These are phyloP conservation scores for Phenganax stokvisi DNA, from an alignment of 92 coral and sea anemone genomes.

Conservation along the genomic window DNA sequence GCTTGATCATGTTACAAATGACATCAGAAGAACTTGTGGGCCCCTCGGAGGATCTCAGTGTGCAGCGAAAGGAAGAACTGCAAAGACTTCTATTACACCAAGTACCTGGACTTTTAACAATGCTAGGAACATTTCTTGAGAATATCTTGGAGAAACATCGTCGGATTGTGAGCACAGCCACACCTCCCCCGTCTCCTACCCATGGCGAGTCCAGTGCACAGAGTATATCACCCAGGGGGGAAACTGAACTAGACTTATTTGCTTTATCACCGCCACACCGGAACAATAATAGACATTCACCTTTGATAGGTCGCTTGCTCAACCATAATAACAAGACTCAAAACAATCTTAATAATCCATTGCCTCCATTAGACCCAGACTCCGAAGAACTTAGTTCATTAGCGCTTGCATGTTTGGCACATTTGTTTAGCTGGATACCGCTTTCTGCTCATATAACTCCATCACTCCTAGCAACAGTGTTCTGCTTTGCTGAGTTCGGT, in stretches of 20 bases:
- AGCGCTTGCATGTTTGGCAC: slow-evolving; percentile 73
- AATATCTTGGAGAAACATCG: slow-evolving; percentile 83
- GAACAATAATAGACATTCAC: slow-evolving; percentile 55
- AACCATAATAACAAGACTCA: slow-evolving; percentile 65
- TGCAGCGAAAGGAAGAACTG: slow-evolving; percentile 82
- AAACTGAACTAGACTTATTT: slow-evolving; percentile 56
- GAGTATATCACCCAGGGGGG: slow-evolving; percentile 74
- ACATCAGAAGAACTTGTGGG: slow-evolving; percentile 97
- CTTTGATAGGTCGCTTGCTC: slow-evolving; percentile 67
- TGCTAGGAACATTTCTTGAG: slow-evolving; percentile 73
- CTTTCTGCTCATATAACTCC: slow-evolving; percentile 82
- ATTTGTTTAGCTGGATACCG: slow-evolving; percentile 98
- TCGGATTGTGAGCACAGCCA: slow-evolving; percentile 78
- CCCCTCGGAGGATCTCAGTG: slow-evolving; percentile 87
- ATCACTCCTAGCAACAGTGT: slow-evolving; percentile 78
- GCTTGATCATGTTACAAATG: slow-evolving; percentile 81
- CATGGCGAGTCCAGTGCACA: slow-evolving; percentile 71
- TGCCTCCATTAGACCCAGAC: slow-evolving; percentile 90
- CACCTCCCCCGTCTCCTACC: slow-evolving; percentile 99
- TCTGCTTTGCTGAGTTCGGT: slow-evolving; percentile 96
- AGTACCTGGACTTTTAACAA: slow-evolving; percentile 71
- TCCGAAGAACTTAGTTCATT: slow-evolving; percentile 83
- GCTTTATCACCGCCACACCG: slow-evolving; percentile 56
- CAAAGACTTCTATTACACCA: slow-evolving; percentile 75
- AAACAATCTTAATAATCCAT: slow-evolving; percentile 73